phyloP scores from a whole-genome alignment of 1,140 invertebrate genomes.

The Phortica variegata region DNA sequence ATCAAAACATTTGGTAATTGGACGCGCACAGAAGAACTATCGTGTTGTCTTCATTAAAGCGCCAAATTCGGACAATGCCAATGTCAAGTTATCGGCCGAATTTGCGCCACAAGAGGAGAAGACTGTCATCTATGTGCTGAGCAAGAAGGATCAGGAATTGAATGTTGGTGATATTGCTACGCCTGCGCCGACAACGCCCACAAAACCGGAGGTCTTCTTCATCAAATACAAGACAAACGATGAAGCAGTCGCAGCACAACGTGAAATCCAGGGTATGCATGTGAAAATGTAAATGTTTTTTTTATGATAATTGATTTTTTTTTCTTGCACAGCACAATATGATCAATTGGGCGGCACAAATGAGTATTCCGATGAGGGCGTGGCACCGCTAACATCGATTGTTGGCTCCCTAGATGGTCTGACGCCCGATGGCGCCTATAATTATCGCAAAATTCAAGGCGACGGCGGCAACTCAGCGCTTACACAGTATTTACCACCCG shows the following conservation, averaged over 20 bases:
- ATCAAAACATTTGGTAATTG: slow-evolving; percentile 43
- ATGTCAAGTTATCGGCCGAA: slow-evolving; percentile 48
- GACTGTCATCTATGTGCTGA: slow-evolving; percentile 81
- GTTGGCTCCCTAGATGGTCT: slow-evolving; percentile 48
- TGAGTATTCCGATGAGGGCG: slow-evolving; percentile 48
- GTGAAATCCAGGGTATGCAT: slow-evolving; percentile 54
- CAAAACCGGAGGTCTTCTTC: slow-evolving; percentile 76
- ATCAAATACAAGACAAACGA: slow-evolving; percentile 73
- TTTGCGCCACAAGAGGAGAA: slow-evolving; percentile 70
- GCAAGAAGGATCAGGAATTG: slow-evolving; percentile 68
- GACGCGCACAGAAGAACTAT: slow-evolving; percentile 74
- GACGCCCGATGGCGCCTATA: slow-evolving; percentile 50
- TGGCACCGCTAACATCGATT: slow-evolving; percentile 47
- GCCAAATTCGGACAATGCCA: slow-evolving; percentile 69
- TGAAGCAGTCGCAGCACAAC: slow-evolving; percentile 53
- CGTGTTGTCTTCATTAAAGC: slow-evolving; percentile 88
- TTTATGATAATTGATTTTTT: too few relatives aligned
- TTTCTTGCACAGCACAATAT: too few relatives aligned
- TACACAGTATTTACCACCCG: slow-evolving; percentile 39
- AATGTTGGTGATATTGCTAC: slow-evolving; percentile 72
- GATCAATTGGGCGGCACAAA: slow-evolving; percentile 51
- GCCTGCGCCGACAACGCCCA: slow-evolving; percentile 69
- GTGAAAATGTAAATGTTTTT: too few relatives aligned
- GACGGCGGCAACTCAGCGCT: background rate
- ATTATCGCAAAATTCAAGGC: slow-evolving; percentile 39